These are phyloP conservation scores for Otis tarda DNA, from an alignment of 2,113 vertebrate species.

Conservation along the genomic window DNA sequence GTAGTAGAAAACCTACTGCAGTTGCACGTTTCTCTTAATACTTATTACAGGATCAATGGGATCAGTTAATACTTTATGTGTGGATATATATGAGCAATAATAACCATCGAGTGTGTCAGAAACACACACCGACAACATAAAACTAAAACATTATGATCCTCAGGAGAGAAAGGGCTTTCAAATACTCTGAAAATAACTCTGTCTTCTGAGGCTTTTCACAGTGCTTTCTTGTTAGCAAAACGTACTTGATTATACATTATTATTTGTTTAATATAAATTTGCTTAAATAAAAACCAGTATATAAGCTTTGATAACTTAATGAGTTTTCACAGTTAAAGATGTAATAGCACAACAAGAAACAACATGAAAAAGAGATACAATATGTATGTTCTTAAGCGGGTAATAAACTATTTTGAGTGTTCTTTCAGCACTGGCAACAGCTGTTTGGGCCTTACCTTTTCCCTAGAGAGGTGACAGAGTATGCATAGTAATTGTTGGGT, in stretches of 20 bases:
- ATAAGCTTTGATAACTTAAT: not conserved
- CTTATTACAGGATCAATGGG: not conserved
- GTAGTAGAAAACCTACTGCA: not conserved
- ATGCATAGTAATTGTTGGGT: not conserved
- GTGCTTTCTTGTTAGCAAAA: not conserved
- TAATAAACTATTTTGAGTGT: not conserved
- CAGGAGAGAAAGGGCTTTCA: not conserved
- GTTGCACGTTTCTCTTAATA: not conserved
- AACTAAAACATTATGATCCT: not conserved
- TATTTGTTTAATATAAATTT: not conserved
- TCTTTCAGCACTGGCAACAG: not conserved
- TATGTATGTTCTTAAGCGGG: not conserved
- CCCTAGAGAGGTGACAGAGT: not conserved
- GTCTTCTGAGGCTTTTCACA: not conserved
- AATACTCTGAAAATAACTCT: not conserved
- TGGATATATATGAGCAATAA: not conserved
- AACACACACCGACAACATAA: not conserved
- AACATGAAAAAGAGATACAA: not conserved
- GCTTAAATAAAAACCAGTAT: not conserved
- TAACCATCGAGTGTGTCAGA: no score
- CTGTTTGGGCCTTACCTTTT: not conserved
- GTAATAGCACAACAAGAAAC: not conserved
- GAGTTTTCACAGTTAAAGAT: not conserved
- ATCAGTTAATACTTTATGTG: not conserved
- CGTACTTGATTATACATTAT: not conserved